Evolutionary conservation across 2,113 vertebrate genomes (phyloP).

Genomic region (Labeo catla): DNA sequence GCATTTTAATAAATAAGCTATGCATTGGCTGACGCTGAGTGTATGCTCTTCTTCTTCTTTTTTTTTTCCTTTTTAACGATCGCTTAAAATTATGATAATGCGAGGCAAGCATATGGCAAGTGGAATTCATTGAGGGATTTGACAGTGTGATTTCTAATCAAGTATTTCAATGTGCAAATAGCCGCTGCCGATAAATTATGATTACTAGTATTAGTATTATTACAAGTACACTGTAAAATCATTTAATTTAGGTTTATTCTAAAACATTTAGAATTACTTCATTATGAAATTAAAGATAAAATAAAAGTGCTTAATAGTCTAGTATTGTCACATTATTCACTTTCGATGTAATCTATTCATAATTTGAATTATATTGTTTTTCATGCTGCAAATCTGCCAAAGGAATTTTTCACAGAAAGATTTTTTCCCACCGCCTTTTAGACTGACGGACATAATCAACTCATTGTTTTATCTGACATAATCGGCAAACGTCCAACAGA

Average conservation of each 20-base stretch:
- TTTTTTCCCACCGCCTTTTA: background rate
- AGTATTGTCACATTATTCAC: background rate
- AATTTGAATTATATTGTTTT: background rate
- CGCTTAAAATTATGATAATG: no score
- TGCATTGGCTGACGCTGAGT: no score
- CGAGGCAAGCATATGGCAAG: no score
- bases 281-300: background rate
- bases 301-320: background rate
- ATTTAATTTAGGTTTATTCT: background rate
- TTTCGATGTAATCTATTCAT: background rate
- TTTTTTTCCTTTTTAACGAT: no score
- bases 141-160: no score
- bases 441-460: background rate
- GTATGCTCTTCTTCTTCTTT: no score
- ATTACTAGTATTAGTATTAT: no score
- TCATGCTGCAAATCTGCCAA: background rate
- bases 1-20: no score
- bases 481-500: background rate
- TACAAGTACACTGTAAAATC: no score
- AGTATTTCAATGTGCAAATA: no score
- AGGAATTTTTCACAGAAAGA: background rate
- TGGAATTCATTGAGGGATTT: no score
- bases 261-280: background rate
- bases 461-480: background rate
- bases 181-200: no score